Percentiles rank a stretch among this genome's conserved stretches.
Conservation (phyloP, 2,797 vertebrate species). For the Siniperca undulata region DNA sequence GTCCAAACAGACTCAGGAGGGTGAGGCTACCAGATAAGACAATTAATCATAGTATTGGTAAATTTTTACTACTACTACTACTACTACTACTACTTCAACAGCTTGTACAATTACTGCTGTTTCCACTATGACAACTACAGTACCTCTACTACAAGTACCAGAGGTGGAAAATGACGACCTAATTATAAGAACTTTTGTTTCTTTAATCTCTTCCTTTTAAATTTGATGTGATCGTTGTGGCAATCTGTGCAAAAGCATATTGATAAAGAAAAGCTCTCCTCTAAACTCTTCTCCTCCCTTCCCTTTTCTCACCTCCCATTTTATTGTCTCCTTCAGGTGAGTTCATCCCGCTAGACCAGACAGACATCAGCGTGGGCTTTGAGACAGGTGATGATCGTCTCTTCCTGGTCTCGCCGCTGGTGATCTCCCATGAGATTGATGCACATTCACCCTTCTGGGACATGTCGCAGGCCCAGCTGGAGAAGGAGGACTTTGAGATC, state of each 20-base stretch:
- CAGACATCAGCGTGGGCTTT: constrained; percentile 97
- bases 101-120: too few species aligned
- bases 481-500: constrained; percentile 97
- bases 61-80: not conserved
- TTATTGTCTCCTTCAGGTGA: constrained; percentile 82
- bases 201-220: not conserved
- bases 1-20: constrained; percentile 98
- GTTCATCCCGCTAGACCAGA: constrained; percentile 98
- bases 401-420: constrained; percentile 95
- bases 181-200: not conserved
- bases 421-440: constrained; percentile 97
- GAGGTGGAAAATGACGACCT: not conserved
- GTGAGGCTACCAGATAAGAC: constrained; percentile 64
- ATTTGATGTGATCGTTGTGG: not conserved
- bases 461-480: constrained; percentile 91
- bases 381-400: constrained; percentile 97
- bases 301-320: not conserved
- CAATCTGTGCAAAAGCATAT: not conserved
- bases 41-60: not conserved
- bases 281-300: not conserved
- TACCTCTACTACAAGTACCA: not conserved
- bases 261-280: not conserved
- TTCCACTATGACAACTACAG: not conserved
- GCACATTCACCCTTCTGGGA: constrained; percentile 94
- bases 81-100: not conserved